Evolutionary conservation across 2,888 invertebrate genomes (phyloP), one percentile per base, ranked within the genome.

Genomic region (Tanypteryx hageni): DNA sequence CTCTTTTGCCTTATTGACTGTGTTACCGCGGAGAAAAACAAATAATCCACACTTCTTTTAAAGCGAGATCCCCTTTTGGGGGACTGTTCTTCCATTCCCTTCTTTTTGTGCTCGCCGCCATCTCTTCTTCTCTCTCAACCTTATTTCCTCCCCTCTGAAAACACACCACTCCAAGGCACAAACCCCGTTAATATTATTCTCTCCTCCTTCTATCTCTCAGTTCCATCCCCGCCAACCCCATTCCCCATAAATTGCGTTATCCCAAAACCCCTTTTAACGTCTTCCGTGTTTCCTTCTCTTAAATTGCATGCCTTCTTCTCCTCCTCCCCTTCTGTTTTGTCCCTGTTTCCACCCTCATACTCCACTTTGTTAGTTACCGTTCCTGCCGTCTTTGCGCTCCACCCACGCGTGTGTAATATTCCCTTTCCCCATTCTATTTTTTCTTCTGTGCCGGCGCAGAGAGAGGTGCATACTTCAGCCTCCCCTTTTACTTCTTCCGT

Each of bases 171-270:
- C 76, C 13, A 76, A 27, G 27, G 76, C 76, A 76, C 76, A 76
- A 76, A 76, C 76, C 22, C 76, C 76, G 76, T 76, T 76, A 76
- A 76, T 76, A 76, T 76, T 76, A 76, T 27, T 76, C 27, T 27
- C 76, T 22, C 76, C 76, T 10, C 1, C n/a, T 27, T 13, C 22
- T 76, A 76, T 76, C 76, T 76, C 44, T 44, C 44, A 44, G 44
- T 76, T 76, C 27, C 76, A 27, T 76, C 27, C 27, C 76, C 76
- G 22, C 76, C 22, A 27, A 76, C 76, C 76, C 44, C 61, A 22
- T 27, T 76, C 27, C 76, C 76, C 76, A 76, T 76, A 76, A 76
- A 76, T 76, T 76, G 76, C 76, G 76, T 76, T 76, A 76, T 76
- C 76, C 22, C 22, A 76, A 27, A 22, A n/a, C 76, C 27, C 76